Evolutionary conservation across 2,797 vertebrate genomes (phyloP).

Genomic region (Adrianichthys oophorus): DNA sequence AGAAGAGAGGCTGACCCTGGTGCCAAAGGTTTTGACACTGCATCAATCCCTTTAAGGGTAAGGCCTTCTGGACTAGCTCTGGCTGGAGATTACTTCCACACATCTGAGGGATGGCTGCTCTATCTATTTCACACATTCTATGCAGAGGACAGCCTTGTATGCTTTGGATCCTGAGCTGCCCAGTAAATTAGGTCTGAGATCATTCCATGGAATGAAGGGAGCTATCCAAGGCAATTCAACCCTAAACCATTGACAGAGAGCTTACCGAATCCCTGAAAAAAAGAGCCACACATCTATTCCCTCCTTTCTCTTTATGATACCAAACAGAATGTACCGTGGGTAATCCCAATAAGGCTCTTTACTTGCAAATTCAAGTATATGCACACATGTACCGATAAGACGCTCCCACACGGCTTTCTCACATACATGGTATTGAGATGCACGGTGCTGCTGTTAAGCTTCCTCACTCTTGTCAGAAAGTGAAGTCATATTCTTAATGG

Average conservation of each 20-base stretch:
- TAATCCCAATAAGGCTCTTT: slow-evolving; percentile 81
- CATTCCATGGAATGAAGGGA: slow-evolving; percentile 80
- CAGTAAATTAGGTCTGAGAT: slow-evolving; percentile 88
- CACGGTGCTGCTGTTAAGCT: slow-evolving; percentile 57
- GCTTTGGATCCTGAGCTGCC: slow-evolving; percentile 81
- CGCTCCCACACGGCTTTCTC: slow-evolving; percentile 80
- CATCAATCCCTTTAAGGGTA: slow-evolving; percentile 97
- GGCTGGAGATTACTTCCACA: slow-evolving; percentile 93
- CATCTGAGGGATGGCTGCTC: slow-evolving; percentile 86
- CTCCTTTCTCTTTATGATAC: slow-evolving; percentile 75
- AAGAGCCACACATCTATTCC: slow-evolving; percentile 62
- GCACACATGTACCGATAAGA: slow-evolving; percentile 76
- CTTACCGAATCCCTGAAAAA: slow-evolving; percentile 72
- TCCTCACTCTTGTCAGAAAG: slow-evolving; percentile 36
- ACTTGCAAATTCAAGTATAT: slow-evolving; percentile 77
- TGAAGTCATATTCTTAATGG: slow-evolving; percentile 45
- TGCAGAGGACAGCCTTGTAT: slow-evolving; percentile 78
- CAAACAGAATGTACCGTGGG: slow-evolving; percentile 78
- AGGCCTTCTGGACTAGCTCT: slow-evolving; percentile 88
- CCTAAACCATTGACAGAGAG: slow-evolving; percentile 80
- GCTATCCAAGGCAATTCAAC: slow-evolving; percentile 74
- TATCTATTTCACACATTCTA: slow-evolving; percentile 84
- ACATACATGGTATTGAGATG: slow-evolving; percentile 62
- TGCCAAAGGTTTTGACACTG: slow-evolving; percentile 98
- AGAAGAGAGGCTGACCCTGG: slow-evolving; percentile 90